These are phyloP conservation scores for Sericinus montela DNA, from an alignment of 2,888 invertebrate genomes.

Conservation along the genomic window DNA sequence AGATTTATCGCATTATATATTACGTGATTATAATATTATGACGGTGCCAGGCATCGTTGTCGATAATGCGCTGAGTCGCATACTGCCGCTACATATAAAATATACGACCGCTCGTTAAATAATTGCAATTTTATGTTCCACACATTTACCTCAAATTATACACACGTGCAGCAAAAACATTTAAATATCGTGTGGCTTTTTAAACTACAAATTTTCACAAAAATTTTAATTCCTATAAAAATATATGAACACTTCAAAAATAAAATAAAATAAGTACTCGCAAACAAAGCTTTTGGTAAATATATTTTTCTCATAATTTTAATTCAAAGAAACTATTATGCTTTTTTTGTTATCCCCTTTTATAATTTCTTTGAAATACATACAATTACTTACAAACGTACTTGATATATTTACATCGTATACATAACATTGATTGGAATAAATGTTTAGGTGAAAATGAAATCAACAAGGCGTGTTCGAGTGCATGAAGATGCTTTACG, in stretches of 20 bases:
- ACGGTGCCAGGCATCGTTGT: constrained; percentile 26
- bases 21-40: constrained; percentile 52
- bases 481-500: constrained; percentile 77
- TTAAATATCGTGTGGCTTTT: not conserved
- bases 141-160: constrained; percentile 16
- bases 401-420: constrained; percentile 15
- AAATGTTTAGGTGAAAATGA: constrained; percentile 78
- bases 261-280: too few relatives aligned
- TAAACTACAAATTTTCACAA: not conserved
- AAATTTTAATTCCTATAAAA: too few relatives aligned
- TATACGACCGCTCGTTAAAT: constrained; percentile 17
- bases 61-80: constrained; percentile 26
- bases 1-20: constrained; percentile 67
- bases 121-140: constrained; percentile 14
- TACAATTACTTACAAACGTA: not conserved
- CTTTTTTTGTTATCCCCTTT: not conserved
- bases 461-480: constrained; percentile 76
- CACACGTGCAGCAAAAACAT: constrained; percentile 9
- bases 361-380: not conserved
- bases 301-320: too few relatives aligned
- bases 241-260: not conserved
- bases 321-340: too few relatives aligned
- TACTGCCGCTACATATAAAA: constrained; percentile 48
- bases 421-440: constrained; percentile 52
- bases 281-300: too few relatives aligned